These are phyloP conservation scores for Cardinalis cardinalis DNA, from an alignment of 2,113 vertebrate species.

Conservation along the genomic window DNA sequence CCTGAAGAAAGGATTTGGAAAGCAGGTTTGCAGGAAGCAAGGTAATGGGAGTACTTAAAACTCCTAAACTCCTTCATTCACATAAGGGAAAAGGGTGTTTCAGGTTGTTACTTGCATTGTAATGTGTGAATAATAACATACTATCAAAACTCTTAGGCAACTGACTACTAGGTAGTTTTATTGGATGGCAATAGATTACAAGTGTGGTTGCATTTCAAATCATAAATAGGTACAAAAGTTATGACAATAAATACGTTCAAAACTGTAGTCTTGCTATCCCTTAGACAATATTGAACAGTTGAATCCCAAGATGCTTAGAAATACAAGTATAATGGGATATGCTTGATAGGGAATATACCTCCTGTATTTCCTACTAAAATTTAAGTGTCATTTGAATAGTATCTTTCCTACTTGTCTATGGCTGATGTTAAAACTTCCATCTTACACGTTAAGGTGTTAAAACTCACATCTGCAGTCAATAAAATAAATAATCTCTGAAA, in stretches of 20 bases:
- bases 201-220: neutral
- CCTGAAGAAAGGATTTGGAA: neutral
- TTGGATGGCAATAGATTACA: neutral
- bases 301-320: neutral
- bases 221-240: neutral
- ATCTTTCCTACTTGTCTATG: neutral
- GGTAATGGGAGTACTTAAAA: neutral
- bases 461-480: neutral
- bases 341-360: neutral
- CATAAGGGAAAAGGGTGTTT: neutral
- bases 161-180: neutral
- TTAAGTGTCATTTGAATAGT: neutral
- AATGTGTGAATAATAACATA: neutral
- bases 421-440: neutral
- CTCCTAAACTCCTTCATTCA: neutral
- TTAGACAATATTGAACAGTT: neutral
- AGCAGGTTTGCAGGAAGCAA: neutral
- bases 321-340: neutral
- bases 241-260: neutral
- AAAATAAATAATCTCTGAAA: neutral
- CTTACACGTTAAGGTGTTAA: neutral
- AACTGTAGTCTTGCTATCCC: neutral
- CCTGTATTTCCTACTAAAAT: neutral
- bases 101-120: neutral
- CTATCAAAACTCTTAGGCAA: neutral